A percentile compares a stretch with the other conserved stretches of the same genome.
Conservation (phyloP, 1,140 invertebrate species). For the Cecropterus lyciades region DNA sequence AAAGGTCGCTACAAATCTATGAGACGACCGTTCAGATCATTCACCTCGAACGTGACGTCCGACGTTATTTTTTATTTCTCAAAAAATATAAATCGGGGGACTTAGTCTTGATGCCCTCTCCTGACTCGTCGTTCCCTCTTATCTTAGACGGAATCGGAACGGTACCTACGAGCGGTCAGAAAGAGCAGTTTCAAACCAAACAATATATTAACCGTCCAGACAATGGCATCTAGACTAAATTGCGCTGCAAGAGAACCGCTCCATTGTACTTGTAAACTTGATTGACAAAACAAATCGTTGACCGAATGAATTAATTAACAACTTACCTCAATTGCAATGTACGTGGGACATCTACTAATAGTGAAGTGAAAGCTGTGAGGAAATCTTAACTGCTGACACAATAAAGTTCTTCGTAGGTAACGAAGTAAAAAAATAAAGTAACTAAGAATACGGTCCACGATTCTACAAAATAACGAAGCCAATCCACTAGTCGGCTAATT, state of each 20-base stretch:
- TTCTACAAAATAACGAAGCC: constrained; percentile 47
- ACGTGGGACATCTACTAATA: constrained; percentile 11
- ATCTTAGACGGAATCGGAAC: constrained; percentile 56
- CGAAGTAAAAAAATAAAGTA: constrained; percentile 56
- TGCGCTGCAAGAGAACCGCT: constrained; percentile 30
- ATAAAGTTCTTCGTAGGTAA: constrained; percentile 30
- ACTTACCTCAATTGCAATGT: constrained; percentile 18
- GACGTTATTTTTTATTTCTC: constrained; percentile 47
- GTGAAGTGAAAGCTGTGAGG: constrained; percentile 42
- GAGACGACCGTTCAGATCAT: constrained; percentile 59
- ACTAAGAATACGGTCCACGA: constrained; percentile 55
- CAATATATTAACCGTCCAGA: constrained; percentile 38
- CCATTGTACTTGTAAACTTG: constrained; percentile 37
- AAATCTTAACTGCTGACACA: constrained; percentile 33
- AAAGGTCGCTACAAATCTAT: constrained; percentile 45
- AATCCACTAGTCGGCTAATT: constrained; percentile 12
- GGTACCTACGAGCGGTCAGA: constrained; percentile 48
- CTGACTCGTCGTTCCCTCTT: constrained; percentile 54
- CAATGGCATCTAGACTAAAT: constrained; percentile 42
- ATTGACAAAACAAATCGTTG: constrained; percentile 35
- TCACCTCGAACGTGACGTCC: constrained; percentile 76
- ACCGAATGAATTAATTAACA: constrained; percentile 27
- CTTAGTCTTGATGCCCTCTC: constrained; percentile 51
- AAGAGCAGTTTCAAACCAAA: constrained; percentile 53
- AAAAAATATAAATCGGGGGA: constrained; percentile 53